Base-by-base conservation (phyloP, 2,113 vertebrate genomes). In the Zapornia atra region DNA sequence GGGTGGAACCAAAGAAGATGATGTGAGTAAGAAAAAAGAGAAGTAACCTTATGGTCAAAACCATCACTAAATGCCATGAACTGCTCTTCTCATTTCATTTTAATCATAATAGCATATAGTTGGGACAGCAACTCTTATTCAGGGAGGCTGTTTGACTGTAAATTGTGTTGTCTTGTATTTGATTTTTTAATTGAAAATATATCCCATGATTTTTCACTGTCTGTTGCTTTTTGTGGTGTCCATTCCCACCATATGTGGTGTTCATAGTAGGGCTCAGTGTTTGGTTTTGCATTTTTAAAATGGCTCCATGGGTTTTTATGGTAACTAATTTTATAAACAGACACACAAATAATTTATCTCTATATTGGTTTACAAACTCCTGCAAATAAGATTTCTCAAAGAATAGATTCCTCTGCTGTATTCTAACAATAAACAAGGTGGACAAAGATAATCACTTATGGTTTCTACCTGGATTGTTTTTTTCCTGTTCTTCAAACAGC, bases 1-100 rank as follows among this genome's bases (percentile, higher is more conserved):
- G 99, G 99, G 99, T 31, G 99, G 99, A 96, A 99, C 99, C 88
- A 99, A 99, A 97, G 99, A 99, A 94, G 99, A 99, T 57, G 99
- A 99, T 90, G 99, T 99, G 98, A 99, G 99, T 99, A 96, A 46
- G 21, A 8, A 31, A 42, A 38, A 63, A 87, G 6, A 94, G 19
- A 86, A 79, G 33, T 78, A 68, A 80, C 18, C 22, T 86, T 33
- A 34, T 81, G 42, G 40, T 34, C 2, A 11, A 86, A 93, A 44
- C 8, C 40, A 63, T 56, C 59, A 90, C 66, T 80, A 86, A 86
- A 38, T 78, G 64, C 19, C 28, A 86, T 71, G 2, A 50, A 10
- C 38, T 75, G 38, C 14, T 79, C 11, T 73, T 79, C 66, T 92
- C 11, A 17, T 50, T 90, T 84, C 46, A 78, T 91, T 88, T 75